These are phyloP conservation scores for Drosophila mimetica DNA, from an alignment of 2,888 invertebrate species.

Conservation along the genomic window DNA sequence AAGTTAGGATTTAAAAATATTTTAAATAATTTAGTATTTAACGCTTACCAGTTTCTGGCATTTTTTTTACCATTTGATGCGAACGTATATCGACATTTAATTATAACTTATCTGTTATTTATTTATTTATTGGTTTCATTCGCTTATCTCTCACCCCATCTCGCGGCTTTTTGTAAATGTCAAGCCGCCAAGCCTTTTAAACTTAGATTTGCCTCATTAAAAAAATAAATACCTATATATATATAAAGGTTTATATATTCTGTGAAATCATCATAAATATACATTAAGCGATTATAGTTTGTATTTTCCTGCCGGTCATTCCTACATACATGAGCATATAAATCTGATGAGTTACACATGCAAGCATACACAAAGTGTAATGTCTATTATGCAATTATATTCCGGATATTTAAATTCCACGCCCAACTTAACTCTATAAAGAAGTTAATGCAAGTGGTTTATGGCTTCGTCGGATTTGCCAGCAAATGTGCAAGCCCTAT, in stretches of 20 bases:
- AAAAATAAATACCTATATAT: conserved; percentile 3
- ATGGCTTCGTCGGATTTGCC: not conserved
- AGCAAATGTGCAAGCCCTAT: not conserved
- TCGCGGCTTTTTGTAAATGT: conserved; percentile 56
- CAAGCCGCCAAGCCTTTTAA: conserved; percentile 54
- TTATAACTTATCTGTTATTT: conserved; percentile 65
- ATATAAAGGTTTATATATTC: not conserved
- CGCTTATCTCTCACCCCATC: conserved; percentile 11
- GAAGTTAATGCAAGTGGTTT: conserved; percentile 28
- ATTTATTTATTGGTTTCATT: conserved; percentile 33
- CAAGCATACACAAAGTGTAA: not conserved
- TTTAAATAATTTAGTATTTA: conserved; percentile 23
- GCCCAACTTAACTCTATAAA: conserved; percentile 17
- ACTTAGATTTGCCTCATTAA: conserved; percentile 57
- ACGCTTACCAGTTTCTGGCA: conserved; percentile 3
- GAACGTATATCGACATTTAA: conserved; percentile 61
- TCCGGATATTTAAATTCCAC: conserved; percentile 43
- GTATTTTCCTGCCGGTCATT: conserved; percentile 13
- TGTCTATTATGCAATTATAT: conserved; percentile 39
- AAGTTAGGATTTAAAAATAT: conserved; percentile 27
- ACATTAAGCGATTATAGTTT: conserved; percentile 41
- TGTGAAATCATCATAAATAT: conserved; percentile 31
- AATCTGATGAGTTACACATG: conserved; percentile 12
- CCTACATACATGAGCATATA: not conserved
- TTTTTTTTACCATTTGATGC: conserved; percentile 61